Base-by-base conservation (phyloP, 1,140 invertebrate genomes). In the Zaprionus tsacasi region DNA sequence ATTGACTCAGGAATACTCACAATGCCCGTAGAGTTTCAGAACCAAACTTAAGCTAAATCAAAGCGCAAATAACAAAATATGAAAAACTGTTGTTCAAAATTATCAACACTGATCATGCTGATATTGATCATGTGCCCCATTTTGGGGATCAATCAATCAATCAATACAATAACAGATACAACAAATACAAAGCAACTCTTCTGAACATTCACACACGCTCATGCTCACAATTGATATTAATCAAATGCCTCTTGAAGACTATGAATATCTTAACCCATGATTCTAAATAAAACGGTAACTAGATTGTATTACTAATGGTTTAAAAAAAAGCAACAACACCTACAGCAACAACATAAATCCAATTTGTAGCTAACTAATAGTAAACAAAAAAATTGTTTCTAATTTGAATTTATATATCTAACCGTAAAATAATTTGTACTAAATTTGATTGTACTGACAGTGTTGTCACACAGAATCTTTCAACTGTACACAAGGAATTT, bases 161-260 rank as follows among this genome's bases (percentile, higher is more conserved):
- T 61, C 58, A 70, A 80, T 50, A 76, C 55, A n/a, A 55, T 77
- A 82, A 91, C 89, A 91, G 78, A 90, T 71, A 81, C 75, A 91
- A 81, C 72, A 91, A 91, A 70, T 65, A 70, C 56, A 69, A 77
- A 71, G 54, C 55, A 65, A 86, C 75, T 89, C 81, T 89, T 91
- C 75, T 88, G 78, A 92, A 92, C 92, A 92, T 92, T 92, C 92
- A 92, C 92, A 92, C 92, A 92, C 91, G 92, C 92, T 92, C 92
- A 92, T 91, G 91, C 92, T 92, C 92, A 92, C 91, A 78, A 68
- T 70, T 88, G 75, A 88, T 83, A 91, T 91, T 91, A 88, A 91
- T 87, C 71, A 76, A 82, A 80, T 71, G 77, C 77, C 83, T 87
- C 68, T 73, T 78, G 70, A 87, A 80, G 78, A 88, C 83, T 87